phyloP scores from a whole-genome alignment of 2,888 invertebrate genomes.

The Pterostichus niger region DNA sequence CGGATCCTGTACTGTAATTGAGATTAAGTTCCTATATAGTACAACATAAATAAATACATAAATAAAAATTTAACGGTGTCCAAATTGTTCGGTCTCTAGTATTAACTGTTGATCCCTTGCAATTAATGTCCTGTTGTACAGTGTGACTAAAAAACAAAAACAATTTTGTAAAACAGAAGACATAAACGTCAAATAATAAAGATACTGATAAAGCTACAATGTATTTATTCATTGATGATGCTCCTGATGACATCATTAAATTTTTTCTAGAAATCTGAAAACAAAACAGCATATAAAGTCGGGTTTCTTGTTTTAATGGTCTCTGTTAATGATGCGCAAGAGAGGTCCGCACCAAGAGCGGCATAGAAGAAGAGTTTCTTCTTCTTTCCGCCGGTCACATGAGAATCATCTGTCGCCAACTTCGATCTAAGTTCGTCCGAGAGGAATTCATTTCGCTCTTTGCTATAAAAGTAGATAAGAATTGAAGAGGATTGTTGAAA shows the following conservation, averaged over 20 bases:
- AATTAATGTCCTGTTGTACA: too few relatives aligned
- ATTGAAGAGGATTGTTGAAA: background rate
- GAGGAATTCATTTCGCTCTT: conserved; percentile 11
- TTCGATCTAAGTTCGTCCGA: background rate
- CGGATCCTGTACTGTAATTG: too few relatives aligned
- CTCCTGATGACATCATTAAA: conserved; percentile 26
- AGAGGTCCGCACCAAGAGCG: conserved; percentile 10
- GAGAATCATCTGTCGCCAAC: conserved; percentile 9
- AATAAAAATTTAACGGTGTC: too few relatives aligned
- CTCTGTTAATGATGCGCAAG: conserved; percentile 36
- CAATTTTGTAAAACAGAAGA: too few relatives aligned
- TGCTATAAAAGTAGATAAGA: conserved; percentile 27
- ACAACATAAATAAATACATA: too few relatives aligned
- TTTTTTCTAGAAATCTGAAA: conserved; percentile 42
- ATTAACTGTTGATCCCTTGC: too few relatives aligned
- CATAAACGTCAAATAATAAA: too few relatives aligned
- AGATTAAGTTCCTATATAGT: too few relatives aligned
- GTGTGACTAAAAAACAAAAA: too few relatives aligned
- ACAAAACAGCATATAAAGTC: conserved; percentile 30
- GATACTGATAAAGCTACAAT: too few relatives aligned
- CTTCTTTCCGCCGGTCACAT: conserved; percentile 6
- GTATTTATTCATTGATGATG: too few relatives aligned
- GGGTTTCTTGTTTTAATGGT: conserved; percentile 26
- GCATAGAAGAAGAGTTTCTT: background rate
- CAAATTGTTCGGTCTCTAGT: too few relatives aligned